These are phyloP conservation scores for Saccostrea cuccullata DNA, from an alignment of 1,140 invertebrate species.

Conservation along the genomic window DNA sequence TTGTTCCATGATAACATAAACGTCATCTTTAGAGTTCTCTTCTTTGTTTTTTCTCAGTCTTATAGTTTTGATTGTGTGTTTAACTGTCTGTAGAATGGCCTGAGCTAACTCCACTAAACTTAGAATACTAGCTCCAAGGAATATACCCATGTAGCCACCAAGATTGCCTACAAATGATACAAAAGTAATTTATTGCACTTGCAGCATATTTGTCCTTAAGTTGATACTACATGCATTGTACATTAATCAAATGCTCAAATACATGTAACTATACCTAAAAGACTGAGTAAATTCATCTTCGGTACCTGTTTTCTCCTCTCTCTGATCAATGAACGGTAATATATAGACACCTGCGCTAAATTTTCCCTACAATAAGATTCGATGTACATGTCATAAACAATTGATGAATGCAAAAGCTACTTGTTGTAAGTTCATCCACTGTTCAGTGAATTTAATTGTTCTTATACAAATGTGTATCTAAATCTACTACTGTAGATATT, in stretches of 20 bases:
- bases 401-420: too few species aligned
- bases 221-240: not conserved
- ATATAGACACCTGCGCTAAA: not conserved
- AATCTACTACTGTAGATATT: too few species aligned
- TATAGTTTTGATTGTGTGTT: not conserved
- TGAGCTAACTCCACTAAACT: slow-evolving; percentile 70
- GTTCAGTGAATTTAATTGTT: too few species aligned
- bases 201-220: not conserved
- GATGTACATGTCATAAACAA: too few species aligned
- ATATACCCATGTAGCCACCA: slow-evolving; percentile 73
- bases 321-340: not conserved
- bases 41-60: not conserved
- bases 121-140: slow-evolving; percentile 74
- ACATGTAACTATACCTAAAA: not conserved
- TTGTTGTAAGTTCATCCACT: too few species aligned
- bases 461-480: too few species aligned
- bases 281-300: not conserved
- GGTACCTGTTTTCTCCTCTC: not conserved
- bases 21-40: not conserved
- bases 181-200: not conserved
- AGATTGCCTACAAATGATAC: slow-evolving; percentile 62
- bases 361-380: not conserved
- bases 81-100: not conserved
- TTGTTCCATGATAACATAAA: not conserved
- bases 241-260: not conserved